phyloP scores from a whole-genome alignment of 2,113 vertebrate species.

The Muntiacus muntjak region DNA sequence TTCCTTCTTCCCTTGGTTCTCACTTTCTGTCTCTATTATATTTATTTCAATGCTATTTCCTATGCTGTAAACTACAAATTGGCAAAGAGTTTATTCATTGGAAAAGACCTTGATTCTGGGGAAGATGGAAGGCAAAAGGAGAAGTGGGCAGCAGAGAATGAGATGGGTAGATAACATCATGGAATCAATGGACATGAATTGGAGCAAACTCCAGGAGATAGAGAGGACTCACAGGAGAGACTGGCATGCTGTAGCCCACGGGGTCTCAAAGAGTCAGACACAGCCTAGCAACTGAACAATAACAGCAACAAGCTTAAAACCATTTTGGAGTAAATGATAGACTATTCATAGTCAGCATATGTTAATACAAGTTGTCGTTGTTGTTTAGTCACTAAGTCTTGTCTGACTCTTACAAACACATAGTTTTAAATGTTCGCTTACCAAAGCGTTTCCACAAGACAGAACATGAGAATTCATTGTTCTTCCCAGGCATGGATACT shows the following conservation, averaged over 20 bases:
- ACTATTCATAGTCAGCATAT: not conserved
- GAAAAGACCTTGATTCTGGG: not conserved
- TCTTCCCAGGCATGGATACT: not conserved
- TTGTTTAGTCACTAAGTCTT: not conserved
- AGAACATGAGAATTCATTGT: not conserved
- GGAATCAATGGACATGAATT: not conserved
- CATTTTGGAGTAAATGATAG: not conserved
- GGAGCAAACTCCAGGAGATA: not conserved
- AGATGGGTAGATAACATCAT: not conserved
- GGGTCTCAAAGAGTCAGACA: not conserved
- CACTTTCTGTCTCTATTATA: not conserved
- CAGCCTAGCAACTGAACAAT: not conserved
- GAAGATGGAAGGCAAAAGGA: not conserved
- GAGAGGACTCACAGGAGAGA: not conserved
- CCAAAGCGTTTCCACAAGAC: not conserved
- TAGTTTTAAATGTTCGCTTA: not conserved
- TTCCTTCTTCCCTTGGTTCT: not conserved
- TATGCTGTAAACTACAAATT: not conserved
- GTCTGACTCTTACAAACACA: not conserved
- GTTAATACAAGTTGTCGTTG: not conserved
- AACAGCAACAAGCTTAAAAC: not conserved
- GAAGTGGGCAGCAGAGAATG: not conserved
- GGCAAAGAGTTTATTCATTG: not conserved
- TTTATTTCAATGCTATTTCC: not conserved
- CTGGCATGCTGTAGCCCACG: not conserved